A percentile compares a stretch with the other conserved stretches of the same genome.
Conservation (phyloP, 1,140 invertebrate genomes). For the Pseudomyrmex cubaensis region DNA sequence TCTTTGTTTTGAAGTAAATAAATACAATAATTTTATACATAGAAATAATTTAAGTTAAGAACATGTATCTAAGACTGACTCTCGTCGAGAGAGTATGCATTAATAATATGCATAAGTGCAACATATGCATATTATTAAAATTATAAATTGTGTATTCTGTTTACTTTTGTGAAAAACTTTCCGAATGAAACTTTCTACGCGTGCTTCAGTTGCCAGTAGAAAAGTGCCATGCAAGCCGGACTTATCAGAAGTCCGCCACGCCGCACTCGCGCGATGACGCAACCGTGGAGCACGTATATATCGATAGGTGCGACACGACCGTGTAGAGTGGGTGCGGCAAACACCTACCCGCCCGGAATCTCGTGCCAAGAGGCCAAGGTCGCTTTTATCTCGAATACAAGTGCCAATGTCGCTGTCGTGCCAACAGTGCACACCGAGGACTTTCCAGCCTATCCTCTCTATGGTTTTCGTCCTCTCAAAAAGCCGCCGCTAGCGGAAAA, state of each 20-base stretch:
- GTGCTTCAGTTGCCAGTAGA: not conserved
- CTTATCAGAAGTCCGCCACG: constrained; percentile 5
- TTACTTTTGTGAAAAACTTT: too few relatives aligned
- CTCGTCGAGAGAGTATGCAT: too few relatives aligned
- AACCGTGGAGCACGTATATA: constrained; percentile 13
- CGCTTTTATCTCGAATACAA: constrained; percentile 58
- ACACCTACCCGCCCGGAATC: constrained; percentile 42
- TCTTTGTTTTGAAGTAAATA: not conserved
- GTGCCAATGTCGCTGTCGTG: constrained; percentile 28
- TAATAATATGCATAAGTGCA: too few relatives aligned
- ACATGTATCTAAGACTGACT: not conserved
- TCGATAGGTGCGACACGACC: constrained; percentile 47
- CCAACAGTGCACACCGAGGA: constrained; percentile 23
- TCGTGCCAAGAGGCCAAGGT: constrained; percentile 69
- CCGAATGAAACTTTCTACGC: too few relatives aligned
- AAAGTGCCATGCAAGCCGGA: not conserved
- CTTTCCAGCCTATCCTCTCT: constrained; percentile 26
- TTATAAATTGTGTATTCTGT: not conserved
- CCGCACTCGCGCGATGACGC: constrained; percentile 2
- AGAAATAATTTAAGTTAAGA: not conserved
- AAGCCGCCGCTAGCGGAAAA: constrained; percentile 14
- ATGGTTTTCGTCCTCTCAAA: not conserved
- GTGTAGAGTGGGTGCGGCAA: constrained; percentile 18
- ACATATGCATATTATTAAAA: not conserved
- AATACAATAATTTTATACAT: not conserved